Conservation (phyloP, 2,888 invertebrate species). For the Sylvicola fuscatus region DNA sequence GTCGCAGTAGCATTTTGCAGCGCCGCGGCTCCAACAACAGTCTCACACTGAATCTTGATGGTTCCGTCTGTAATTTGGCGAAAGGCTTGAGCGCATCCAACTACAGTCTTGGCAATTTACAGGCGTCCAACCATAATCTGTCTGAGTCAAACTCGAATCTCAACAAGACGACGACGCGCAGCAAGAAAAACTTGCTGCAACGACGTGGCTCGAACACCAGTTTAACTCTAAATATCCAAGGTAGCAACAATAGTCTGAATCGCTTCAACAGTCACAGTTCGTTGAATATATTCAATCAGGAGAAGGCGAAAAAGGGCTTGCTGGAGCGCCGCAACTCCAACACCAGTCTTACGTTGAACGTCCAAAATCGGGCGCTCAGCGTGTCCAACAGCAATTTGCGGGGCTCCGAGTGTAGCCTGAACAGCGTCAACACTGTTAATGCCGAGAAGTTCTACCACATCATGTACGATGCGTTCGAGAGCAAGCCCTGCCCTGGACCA, state of each 20-base stretch:
- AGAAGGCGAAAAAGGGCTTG: constrained; percentile 36
- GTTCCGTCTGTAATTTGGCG: constrained; percentile 21
- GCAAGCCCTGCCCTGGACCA: constrained; percentile 3
- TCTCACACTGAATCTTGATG: constrained; percentile 26
- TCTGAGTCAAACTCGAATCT: constrained; percentile 11
- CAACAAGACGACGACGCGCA: constrained; percentile 8
- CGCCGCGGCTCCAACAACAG: constrained; percentile 19
- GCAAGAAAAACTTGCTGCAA: constrained; percentile 45
- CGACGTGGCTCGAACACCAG: constrained; percentile 74
- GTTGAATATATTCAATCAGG: constrained; percentile 16
- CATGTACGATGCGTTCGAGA: constrained; percentile 3
- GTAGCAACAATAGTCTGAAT: constrained; percentile 24
- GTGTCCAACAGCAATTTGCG: constrained; percentile 30
- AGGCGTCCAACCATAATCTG: constrained; percentile 24
- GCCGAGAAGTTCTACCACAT: constrained; percentile 1
- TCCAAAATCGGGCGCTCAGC: constrained; percentile 28
- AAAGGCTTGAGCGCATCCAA: constrained; percentile 29
- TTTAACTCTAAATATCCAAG: constrained; percentile 52
- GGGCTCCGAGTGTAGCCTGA: constrained; percentile 30
- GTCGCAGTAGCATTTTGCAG: not conserved
- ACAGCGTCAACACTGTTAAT: constrained; percentile 23
- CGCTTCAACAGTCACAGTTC: constrained; percentile 36
- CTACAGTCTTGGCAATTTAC: constrained; percentile 14
- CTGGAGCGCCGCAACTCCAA: constrained; percentile 76
- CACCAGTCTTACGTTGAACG: constrained; percentile 69